phyloP scores from a whole-genome alignment of 1,140 invertebrate species.

The Heterodera schachtii region DNA sequence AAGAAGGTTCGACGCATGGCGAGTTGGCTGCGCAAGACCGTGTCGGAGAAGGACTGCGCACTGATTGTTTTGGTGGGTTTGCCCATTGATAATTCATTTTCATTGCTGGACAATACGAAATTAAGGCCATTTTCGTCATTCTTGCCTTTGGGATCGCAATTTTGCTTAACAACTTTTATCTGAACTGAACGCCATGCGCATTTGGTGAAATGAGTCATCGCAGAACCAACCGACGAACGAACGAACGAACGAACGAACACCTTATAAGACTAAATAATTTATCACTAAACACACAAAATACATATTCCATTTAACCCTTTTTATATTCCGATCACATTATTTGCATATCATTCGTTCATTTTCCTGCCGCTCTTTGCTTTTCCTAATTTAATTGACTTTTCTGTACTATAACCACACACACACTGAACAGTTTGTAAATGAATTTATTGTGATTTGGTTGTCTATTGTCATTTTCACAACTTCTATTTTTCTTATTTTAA shows the following conservation, averaged over 20 bases:
- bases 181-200: neutral
- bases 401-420: neutral
- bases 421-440: neutral
- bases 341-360: neutral
- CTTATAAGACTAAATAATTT: neutral
- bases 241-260: neutral
- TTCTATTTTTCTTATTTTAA: neutral
- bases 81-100: neutral
- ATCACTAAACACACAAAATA: neutral
- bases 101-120: neutral
- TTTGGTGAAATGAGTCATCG: neutral
- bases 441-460: neutral
- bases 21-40: constrained; percentile 39
- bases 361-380: neutral
- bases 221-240: no score
- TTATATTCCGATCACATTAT: neutral
- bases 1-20: constrained; percentile 38
- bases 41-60: constrained; percentile 52
- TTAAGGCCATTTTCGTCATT: constrained; percentile 56
- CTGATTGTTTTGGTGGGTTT: constrained; percentile 54
- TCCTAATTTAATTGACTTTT: neutral
- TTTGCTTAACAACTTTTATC: constrained; percentile 49
- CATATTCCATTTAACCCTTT: neutral
- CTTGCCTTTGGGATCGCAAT: constrained; percentile 50
- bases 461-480: neutral